Evolutionary conservation across 2,888 invertebrate species (phyloP), one percentile per base, ranked within the genome.

Genomic region (Stenodera caucasica): DNA sequence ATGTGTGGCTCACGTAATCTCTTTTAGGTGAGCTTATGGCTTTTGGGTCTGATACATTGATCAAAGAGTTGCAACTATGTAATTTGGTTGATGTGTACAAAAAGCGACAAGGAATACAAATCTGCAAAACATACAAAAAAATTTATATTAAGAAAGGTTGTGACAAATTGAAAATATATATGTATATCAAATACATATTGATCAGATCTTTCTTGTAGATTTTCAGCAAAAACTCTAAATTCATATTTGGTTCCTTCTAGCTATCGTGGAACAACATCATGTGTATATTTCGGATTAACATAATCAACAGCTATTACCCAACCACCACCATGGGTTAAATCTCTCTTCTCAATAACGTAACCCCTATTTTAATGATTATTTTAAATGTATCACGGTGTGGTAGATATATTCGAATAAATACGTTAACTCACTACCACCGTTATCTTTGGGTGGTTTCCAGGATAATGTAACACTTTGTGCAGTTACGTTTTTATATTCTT

Each of bases 251-350:
- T 96, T 54, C 97, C 97, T 83, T 98, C 97, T 49, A 93, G 83
- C 6, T 98, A 83, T 62, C 97, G 87, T 5, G 96, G 96, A 3
- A 97, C 96, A 8, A 92, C 90, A 0, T 90, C 90, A 75, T 93
- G 92, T 66, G 89, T 94, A 73, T 89, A 88, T 77, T 92, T 93
- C 0, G 95, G 93, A 78, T 93, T 94, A 6, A 96, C 90, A 77
- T 95, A 96, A 7, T 90, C 92, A 0, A 96, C 91, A 52, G 97
- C 97, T 56, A 97, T 97, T 54, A 96, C 96, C 97, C 97, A 98
- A 26, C 96, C 95, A 63, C 96, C 96, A 51, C 96, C 96, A 75
- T 96, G 95, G 0, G 93, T 92, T 49, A 96, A 82, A 80, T 98
- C 97, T 12, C 96, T 89, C 81, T 98, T 97, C 78, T 98, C 97